Conservation (phyloP, 2,888 invertebrate genomes). For the Zeuzera pyrina region DNA sequence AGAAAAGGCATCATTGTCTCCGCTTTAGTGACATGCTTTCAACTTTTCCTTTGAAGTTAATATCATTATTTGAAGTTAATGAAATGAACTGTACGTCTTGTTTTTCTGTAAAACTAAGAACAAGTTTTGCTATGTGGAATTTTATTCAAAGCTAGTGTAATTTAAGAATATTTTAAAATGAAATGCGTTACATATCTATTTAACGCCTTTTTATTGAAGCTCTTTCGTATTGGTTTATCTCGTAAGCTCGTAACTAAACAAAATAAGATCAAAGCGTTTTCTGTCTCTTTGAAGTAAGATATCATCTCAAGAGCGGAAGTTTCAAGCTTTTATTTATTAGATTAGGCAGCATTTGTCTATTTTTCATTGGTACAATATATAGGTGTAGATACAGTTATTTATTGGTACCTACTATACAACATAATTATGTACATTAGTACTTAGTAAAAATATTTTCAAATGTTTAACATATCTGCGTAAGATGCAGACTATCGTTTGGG, state of each 20-base stretch:
- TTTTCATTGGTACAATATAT: no score
- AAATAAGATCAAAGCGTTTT: conserved; percentile 51
- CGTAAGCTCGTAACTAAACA: conserved; percentile 36
- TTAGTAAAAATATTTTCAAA: no score
- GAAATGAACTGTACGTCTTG: conserved; percentile 47
- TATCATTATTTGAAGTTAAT: conserved; percentile 62
- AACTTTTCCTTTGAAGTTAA: conserved; percentile 51
- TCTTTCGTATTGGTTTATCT: conserved; percentile 36
- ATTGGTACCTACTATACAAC: no score
- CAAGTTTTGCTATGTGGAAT: conserved; percentile 37
- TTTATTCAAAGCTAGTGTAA: no score
- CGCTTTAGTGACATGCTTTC: conserved; percentile 49
- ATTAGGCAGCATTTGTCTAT: no score
- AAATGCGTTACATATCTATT: conserved; percentile 30
- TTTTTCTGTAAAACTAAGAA: conserved; percentile 46
- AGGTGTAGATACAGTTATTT: no score
- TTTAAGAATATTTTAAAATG: conserved; percentile 31
- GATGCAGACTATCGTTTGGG: no score
- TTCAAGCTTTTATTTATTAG: conserved; percentile 20
- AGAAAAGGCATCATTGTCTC: conserved; percentile 60
- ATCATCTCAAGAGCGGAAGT: conserved; percentile 27
- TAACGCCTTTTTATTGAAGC: conserved; percentile 46
- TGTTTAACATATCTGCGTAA: no score
- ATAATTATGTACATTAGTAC: no score
- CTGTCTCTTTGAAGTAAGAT: conserved; percentile 49